phyloP scores from a whole-genome alignment of 1,140 invertebrate genomes.

The Bombus difficillimus region DNA sequence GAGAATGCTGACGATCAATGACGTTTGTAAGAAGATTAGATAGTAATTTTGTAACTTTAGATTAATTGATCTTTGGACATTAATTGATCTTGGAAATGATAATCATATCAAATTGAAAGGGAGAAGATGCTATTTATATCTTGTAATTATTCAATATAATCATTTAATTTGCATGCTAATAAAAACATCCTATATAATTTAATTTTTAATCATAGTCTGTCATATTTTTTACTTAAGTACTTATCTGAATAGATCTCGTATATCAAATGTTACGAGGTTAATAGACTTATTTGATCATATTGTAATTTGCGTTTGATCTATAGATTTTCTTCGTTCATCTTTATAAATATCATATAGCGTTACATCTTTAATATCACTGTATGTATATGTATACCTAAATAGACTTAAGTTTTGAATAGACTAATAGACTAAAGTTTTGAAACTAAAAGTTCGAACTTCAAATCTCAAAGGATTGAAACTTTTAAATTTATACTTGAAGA shows the following conservation, averaged over 20 bases:
- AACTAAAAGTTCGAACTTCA: not conserved
- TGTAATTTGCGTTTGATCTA: not conserved
- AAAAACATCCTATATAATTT: not conserved
- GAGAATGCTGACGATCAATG: not conserved
- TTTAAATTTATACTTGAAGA: not conserved
- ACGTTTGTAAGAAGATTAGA: not conserved
- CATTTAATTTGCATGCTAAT: not conserved
- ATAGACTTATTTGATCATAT: not conserved
- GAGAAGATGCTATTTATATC: not conserved
- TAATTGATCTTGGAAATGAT: not conserved
- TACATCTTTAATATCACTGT: not conserved
- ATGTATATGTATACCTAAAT: not conserved
- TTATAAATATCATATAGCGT: not conserved
- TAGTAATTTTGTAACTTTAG: no score
- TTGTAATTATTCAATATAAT: not conserved
- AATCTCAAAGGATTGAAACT: not conserved
- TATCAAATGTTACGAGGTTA: not conserved
- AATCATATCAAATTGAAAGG: not conserved
- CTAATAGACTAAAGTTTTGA: no score
- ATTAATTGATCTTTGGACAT: no score
- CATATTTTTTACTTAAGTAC: not conserved
- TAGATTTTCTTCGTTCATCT: not conserved
- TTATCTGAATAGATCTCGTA: not conserved
- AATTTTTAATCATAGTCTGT: not conserved
- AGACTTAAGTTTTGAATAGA: no score